Conservation (phyloP, 2,888 invertebrate species). For the Sceliomorpha sp. region DNA sequence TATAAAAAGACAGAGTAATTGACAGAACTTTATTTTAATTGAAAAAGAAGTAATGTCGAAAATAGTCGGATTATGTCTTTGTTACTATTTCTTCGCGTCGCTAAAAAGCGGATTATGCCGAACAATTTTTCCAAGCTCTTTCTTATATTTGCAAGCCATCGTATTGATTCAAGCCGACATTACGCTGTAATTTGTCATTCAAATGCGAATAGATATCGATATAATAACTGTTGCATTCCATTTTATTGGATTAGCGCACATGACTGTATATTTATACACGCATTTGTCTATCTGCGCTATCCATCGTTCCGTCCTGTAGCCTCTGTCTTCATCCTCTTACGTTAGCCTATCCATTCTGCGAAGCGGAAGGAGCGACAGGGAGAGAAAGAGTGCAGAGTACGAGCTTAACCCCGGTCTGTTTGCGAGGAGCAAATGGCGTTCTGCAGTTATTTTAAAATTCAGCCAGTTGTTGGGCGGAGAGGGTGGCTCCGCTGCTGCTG, state of each 20-base stretch:
- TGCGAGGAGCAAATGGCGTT: slow-evolving; percentile 81
- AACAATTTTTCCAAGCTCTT: too few species aligned
- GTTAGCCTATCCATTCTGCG: slow-evolving; percentile 52
- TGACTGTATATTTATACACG: slow-evolving; percentile 30
- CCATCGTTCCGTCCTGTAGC: slow-evolving; percentile 20
- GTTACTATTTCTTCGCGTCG: too few species aligned
- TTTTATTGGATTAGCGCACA: slow-evolving; percentile 7
- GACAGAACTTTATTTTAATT: too few species aligned
- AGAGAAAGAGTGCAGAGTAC: slow-evolving; percentile 58
- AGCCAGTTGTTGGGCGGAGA: slow-evolving; percentile 64
- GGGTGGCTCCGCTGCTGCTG: slow-evolving; percentile 46
- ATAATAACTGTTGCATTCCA: slow-evolving; percentile 31
- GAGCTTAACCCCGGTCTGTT: slow-evolving; percentile 78
- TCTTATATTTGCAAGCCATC: background rate
- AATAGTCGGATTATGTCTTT: too few species aligned
- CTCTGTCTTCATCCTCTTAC: slow-evolving; percentile 48
- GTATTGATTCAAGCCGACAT: slow-evolving; percentile 8
- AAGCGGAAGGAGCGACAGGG: slow-evolving; percentile 56
- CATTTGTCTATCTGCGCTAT: slow-evolving; percentile 35
- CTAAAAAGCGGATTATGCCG: too few species aligned
- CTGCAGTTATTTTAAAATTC: slow-evolving; percentile 81
- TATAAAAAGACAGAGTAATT: too few species aligned
- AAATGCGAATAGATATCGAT: slow-evolving; percentile 7
- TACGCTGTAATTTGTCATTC: background rate
- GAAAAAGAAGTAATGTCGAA: too few species aligned